These are phyloP conservation scores for Drosophila oshimai DNA, from an alignment of 1,140 invertebrate species.

Conservation along the genomic window DNA sequence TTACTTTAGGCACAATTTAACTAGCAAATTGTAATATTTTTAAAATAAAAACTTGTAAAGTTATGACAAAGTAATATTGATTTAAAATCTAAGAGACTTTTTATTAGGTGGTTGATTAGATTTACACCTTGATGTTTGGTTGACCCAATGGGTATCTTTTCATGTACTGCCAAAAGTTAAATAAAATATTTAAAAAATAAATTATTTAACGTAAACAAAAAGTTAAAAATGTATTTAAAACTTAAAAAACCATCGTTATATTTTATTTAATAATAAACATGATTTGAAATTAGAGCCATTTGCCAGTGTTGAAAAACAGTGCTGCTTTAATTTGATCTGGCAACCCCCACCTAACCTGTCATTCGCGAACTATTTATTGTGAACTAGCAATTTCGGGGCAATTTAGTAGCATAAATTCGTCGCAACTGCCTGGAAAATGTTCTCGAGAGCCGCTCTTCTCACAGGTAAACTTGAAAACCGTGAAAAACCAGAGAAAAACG, in stretches of 20 bases:
- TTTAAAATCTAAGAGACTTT: not conserved
- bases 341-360: constrained; percentile 28
- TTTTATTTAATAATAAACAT: not conserved
- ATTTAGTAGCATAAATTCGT: constrained; percentile 73
- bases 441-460: constrained; percentile 83
- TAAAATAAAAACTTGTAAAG: constrained; percentile 75
- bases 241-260: not conserved
- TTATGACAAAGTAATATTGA: constrained; percentile 21
- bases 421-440: constrained; percentile 79
- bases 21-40: constrained; percentile 77
- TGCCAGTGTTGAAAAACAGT: constrained; percentile 1
- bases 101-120: too few relatives aligned
- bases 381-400: constrained; percentile 51
- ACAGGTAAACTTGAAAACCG: constrained; percentile 77
- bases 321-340: not conserved
- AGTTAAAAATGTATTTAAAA: not conserved
- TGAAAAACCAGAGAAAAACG: not conserved
- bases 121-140: too few relatives aligned
- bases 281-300: not conserved
- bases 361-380: constrained; percentile 44
- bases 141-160: too few relatives aligned
- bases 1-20: constrained; percentile 75
- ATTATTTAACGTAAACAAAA: not conserved
- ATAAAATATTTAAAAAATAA: not conserved
- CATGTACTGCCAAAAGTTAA: not conserved